phyloP scores from a whole-genome alignment of 2,113 vertebrate genomes.

The Phaetusa simplex region DNA sequence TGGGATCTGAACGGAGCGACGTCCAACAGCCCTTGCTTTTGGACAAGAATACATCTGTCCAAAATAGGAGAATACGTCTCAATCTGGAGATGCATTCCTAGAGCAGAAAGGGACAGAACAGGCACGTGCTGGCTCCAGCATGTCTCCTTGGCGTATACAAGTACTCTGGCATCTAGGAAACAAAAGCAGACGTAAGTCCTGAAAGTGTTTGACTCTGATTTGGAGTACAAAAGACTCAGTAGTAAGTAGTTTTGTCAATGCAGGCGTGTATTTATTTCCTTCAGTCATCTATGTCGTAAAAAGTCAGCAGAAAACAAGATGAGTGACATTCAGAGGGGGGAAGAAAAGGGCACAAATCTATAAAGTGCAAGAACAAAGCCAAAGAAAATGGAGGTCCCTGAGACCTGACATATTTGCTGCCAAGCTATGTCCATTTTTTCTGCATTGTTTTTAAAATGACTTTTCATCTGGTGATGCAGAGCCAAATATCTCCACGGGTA shows the following conservation, averaged over 20 bases:
- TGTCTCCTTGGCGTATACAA: rapidly evolving
- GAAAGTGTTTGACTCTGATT: background rate
- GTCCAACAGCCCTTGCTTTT: background rate
- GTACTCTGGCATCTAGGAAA: background rate
- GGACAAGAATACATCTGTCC: too few species aligned
- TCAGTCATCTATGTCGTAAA: background rate
- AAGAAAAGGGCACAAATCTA: background rate
- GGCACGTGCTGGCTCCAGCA: background rate
- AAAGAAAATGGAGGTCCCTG: background rate
- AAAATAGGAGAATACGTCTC: background rate
- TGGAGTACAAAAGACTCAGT: background rate
- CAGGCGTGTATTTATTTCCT: background rate
- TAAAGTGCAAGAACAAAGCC: background rate
- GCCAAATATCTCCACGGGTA: background rate
- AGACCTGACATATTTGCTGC: background rate
- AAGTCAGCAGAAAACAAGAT: background rate
- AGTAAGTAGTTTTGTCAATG: background rate
- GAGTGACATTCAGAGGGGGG: background rate
- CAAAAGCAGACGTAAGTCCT: background rate
- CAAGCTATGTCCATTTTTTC: background rate
- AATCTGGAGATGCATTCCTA: background rate
- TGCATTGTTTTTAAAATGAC: background rate
- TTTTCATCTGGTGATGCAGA: constrained; percentile 22
- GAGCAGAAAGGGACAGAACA: background rate
- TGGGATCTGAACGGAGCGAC: background rate